Conservation (phyloP, 2,888 invertebrate genomes). For the Euphydryas editha region DNA sequence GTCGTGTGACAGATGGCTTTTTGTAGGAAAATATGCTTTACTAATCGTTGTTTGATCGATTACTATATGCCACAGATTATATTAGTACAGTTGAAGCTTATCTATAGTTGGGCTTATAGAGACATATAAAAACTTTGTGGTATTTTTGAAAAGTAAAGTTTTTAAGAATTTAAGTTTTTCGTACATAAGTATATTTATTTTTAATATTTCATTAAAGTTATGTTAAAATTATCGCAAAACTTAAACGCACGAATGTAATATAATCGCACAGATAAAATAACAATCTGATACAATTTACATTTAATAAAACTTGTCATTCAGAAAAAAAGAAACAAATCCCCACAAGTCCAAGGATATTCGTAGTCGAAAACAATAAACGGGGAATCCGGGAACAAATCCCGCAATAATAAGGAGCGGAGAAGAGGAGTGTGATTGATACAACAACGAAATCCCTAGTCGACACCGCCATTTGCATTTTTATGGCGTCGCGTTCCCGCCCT, state of each 20-base stretch:
- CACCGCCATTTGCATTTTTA: conserved; percentile 85
- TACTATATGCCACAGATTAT: conserved; percentile 2
- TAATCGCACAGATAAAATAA: neutral
- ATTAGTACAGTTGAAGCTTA: too few relatives aligned
- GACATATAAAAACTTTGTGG: neutral
- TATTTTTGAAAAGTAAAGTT: neutral
- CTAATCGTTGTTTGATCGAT: conserved; percentile 40
- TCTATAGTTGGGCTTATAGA: too few relatives aligned
- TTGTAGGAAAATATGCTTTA: conserved; percentile 29
- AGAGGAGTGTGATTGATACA: conserved; percentile 75
- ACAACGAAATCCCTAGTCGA: conserved; percentile 79
- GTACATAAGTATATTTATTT: too few relatives aligned
- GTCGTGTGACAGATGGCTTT: conserved; percentile 47
- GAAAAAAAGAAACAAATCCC: conserved; percentile 40
- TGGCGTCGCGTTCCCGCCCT: conserved; percentile 54
- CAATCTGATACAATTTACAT: neutral
- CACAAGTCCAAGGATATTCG: conserved; percentile 43
- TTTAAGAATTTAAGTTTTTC: too few relatives aligned
- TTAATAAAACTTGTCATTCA: conserved; percentile 17
- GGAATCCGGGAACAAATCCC: conserved; percentile 60
- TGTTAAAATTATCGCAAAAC: neutral
- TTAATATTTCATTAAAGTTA: neutral
- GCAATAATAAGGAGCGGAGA: conserved; percentile 67
- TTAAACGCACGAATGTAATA: neutral
- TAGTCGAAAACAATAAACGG: conserved; percentile 67